phyloP scores from a whole-genome alignment of 2,797 vertebrate species.

The Tokudaia muenninki region DNA sequence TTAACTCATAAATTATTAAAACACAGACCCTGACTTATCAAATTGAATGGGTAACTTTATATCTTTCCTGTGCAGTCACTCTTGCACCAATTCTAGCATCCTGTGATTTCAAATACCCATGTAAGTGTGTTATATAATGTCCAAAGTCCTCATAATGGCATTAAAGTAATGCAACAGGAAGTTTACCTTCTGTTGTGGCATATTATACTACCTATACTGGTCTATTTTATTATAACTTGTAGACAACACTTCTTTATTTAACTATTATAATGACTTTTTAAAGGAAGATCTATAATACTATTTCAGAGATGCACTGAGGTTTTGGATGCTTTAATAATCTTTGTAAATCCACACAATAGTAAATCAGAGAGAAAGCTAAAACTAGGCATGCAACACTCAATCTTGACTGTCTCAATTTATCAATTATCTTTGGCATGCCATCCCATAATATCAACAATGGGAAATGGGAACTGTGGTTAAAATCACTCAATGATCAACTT shows the following conservation, averaged over 20 bases:
- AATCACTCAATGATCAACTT: background rate
- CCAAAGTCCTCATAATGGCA: background rate
- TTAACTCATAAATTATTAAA: background rate
- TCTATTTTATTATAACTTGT: background rate
- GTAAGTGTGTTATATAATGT: background rate
- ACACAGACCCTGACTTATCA: background rate
- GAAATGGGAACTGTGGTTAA: background rate
- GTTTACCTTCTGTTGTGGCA: background rate
- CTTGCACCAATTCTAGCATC: background rate
- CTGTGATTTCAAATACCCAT: background rate
- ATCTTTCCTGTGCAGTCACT: background rate
- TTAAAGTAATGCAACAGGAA: background rate
- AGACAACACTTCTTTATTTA: background rate
- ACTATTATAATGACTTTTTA: background rate
- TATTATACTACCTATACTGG: background rate
- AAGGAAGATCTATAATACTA: background rate
- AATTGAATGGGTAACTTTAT: background rate
- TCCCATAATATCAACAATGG: background rate
- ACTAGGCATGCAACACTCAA: background rate
- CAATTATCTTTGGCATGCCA: background rate
- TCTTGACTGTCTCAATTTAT: background rate
- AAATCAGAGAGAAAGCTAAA: slow-evolving; percentile 9
- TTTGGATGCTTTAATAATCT: slow-evolving; percentile 3
- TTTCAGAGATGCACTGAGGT: slow-evolving; percentile 3
- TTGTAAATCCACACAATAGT: background rate